phyloP scores from a whole-genome alignment of 2,797 vertebrate species.

The Girardinus metallicus region DNA sequence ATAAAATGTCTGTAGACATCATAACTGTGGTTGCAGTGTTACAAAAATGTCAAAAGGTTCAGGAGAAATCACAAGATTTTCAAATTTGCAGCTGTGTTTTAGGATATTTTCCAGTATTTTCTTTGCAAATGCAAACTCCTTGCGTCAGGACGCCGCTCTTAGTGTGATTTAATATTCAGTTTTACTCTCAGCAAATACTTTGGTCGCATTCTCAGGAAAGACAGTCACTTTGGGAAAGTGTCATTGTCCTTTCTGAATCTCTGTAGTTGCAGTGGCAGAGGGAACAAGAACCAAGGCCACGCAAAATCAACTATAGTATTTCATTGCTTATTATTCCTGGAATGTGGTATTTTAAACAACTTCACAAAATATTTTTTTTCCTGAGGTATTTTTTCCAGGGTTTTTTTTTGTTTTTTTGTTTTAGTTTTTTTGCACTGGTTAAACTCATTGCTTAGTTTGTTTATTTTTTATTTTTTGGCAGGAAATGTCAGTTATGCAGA shows the following conservation, averaged over 20 bases:
- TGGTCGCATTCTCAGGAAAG: neutral
- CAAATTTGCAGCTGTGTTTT: neutral
- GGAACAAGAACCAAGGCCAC: too few species aligned
- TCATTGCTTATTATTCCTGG: neutral
- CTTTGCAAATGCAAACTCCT: neutral
- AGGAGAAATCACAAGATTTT: neutral
- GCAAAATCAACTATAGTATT: neutral
- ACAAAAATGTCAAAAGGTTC: neutral
- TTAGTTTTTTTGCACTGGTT: neutral
- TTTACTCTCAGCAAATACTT: neutral
- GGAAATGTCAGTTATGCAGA: neutral
- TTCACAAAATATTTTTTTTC: neutral
- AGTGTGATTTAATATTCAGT: neutral
- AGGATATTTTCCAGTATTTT: neutral
- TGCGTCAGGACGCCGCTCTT: neutral
- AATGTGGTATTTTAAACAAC: neutral
- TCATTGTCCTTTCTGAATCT: slow-evolving; percentile 17
- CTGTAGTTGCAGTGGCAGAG: neutral
- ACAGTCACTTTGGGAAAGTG: neutral
- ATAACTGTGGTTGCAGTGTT: neutral
- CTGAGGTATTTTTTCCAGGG: neutral
- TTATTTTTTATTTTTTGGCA: neutral
- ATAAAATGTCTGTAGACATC: neutral
- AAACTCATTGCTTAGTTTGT: neutral
- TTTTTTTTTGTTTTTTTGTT: neutral